phyloP scores from a whole-genome alignment of 2,888 invertebrate genomes.

The Suillia variegata region DNA sequence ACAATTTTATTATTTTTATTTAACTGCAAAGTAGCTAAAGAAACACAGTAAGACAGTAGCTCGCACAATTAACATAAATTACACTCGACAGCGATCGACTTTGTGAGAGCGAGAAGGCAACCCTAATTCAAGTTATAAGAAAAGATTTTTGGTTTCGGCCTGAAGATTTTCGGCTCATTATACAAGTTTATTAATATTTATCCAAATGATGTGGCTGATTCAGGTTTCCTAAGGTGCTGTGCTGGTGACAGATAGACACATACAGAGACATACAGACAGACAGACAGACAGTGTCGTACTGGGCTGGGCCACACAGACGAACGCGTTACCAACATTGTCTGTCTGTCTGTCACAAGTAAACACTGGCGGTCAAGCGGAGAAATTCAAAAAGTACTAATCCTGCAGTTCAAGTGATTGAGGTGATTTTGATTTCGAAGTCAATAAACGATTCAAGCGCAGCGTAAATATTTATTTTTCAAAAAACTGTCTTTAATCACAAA shows the following conservation, averaged over 20 bases:
- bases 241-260: background rate
- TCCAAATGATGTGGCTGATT: slow-evolving; percentile 32
- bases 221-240: no score
- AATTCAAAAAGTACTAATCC: slow-evolving; percentile 61
- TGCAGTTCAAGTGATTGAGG: slow-evolving; percentile 57
- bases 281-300: no score
- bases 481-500: slow-evolving; percentile 3
- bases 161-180: slow-evolving; percentile 19
- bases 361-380: slow-evolving; percentile 47
- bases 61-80: slow-evolving; percentile 37
- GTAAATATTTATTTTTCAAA: slow-evolving; percentile 45
- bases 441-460: slow-evolving; percentile 43
- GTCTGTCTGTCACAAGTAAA: slow-evolving; percentile 3
- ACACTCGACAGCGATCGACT: slow-evolving; percentile 20
- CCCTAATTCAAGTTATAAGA: no score
- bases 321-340: background rate
- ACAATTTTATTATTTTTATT: slow-evolving; percentile 53
- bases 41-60: slow-evolving; percentile 29
- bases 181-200: slow-evolving; percentile 30
- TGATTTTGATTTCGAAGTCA: slow-evolving; percentile 48
- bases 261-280: no score
- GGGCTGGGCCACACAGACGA: slow-evolving; percentile 16
- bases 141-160: background rate
- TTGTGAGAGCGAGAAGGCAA: slow-evolving; percentile 11
- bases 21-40: slow-evolving; percentile 39